Conservation (phyloP, 2,888 invertebrate genomes). For the Aphrophora alni region DNA sequence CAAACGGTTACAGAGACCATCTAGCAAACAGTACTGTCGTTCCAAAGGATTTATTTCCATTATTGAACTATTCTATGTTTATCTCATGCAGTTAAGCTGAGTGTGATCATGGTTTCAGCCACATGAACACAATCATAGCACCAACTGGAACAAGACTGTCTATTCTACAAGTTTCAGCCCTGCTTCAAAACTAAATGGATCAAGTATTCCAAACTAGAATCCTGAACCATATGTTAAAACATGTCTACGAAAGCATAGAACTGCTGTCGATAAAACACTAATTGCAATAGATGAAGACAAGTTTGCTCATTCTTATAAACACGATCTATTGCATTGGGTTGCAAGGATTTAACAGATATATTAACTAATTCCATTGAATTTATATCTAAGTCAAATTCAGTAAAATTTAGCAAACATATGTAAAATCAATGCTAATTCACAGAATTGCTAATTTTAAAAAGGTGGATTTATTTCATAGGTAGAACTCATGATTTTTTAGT, state of each 20-base stretch:
- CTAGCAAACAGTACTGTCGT: not conserved
- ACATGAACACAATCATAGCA: slow-evolving; percentile 36
- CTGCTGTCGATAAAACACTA: too few relatives aligned
- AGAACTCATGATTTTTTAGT: too few relatives aligned
- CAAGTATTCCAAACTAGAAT: slow-evolving; percentile 23
- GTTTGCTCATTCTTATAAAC: too few relatives aligned
- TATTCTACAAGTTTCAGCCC: slow-evolving; percentile 17
- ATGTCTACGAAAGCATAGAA: not conserved
- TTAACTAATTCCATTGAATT: too few relatives aligned
- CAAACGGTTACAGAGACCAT: not conserved
- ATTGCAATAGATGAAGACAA: too few relatives aligned
- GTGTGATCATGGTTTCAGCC: slow-evolving; percentile 32
- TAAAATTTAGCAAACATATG: too few relatives aligned
- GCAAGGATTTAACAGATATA: too few relatives aligned
- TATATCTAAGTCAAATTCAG: too few relatives aligned
- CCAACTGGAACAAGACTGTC: slow-evolving; percentile 26
- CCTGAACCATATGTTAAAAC: slow-evolving; percentile 25
- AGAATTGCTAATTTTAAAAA: too few relatives aligned
- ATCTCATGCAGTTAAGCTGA: slow-evolving; percentile 23
- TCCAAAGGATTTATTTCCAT: not conserved
- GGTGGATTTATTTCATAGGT: too few relatives aligned
- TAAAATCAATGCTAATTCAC: too few relatives aligned
- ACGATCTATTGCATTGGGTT: too few relatives aligned
- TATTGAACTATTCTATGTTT: slow-evolving; percentile 4
- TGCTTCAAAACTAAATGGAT: slow-evolving; percentile 24